Percentiles rank a stretch among this genome's conserved stretches.
phyloP scores from a whole-genome alignment of 37 sponge, comb jelly and placozoan genomes.

The Ephydatia muelleri region DNA sequence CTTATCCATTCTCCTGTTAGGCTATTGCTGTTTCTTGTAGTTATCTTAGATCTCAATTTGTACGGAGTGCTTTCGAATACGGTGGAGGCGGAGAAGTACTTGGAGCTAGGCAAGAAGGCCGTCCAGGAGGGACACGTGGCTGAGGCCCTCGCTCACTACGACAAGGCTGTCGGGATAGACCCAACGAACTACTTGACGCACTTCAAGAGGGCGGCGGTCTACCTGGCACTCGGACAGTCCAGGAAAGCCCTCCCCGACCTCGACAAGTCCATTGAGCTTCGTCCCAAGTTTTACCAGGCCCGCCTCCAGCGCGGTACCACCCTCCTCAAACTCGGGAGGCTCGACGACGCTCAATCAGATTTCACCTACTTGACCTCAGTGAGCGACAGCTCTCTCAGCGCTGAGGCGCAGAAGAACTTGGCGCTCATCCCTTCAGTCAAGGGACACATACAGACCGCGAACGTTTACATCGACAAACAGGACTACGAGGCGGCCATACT shows the following conservation, averaged over 20 bases:
- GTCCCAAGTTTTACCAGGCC: conserved; percentile 87
- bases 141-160: conserved; percentile 87
- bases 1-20: background rate
- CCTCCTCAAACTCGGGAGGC: conserved; percentile 78
- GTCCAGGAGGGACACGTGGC: conserved; percentile 79
- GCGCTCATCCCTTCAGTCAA: conserved; percentile 24
- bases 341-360: conserved; percentile 73
- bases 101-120: conserved; percentile 85
- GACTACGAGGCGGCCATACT: conserved; percentile 53
- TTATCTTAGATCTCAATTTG: conserved; percentile 14
- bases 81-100: conserved; percentile 60
- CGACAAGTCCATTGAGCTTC: conserved; percentile 67
- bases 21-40: background rate
- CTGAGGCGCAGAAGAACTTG: conserved; percentile 10
- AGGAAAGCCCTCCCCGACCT: conserved; percentile 92
- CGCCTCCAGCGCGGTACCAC: conserved; percentile 83
- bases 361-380: conserved; percentile 21
- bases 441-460: conserved; percentile 8
- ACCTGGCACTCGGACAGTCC: conserved; percentile 87
- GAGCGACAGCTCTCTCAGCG: conserved; percentile 8
- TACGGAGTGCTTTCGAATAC: background rate
- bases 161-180: conserved; percentile 92
- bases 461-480: conserved; percentile 7
- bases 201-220: conserved; percentile 98
- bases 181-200: conserved; percentile 91